Conservation (phyloP, 2,113 vertebrate genomes). For the Carollia perspicillata region DNA sequence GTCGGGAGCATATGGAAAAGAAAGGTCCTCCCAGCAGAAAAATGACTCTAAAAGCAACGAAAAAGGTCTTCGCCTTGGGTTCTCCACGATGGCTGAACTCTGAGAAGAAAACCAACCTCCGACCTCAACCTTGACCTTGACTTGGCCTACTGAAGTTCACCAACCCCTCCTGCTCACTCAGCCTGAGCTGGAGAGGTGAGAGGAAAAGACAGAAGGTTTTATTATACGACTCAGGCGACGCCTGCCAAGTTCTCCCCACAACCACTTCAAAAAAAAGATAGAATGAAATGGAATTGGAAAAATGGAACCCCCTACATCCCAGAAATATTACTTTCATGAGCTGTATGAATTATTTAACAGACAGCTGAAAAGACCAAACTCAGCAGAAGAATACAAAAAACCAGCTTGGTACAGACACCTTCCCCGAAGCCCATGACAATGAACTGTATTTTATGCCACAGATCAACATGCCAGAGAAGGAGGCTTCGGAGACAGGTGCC, state of each 20-base stretch:
- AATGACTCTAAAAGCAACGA: background rate
- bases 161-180: background rate
- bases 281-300: constrained; percentile 69
- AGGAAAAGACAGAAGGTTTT: constrained; percentile 47
- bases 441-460: constrained; percentile 81
- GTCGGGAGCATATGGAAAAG: background rate
- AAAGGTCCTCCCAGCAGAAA: background rate
- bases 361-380: constrained; percentile 79
- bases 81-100: background rate
- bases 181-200: constrained; percentile 30
- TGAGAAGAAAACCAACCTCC: background rate
- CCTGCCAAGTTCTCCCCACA: constrained; percentile 60
- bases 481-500: constrained; percentile 76
- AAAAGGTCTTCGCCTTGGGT: background rate
- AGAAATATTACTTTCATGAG: constrained; percentile 77
- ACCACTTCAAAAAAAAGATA: constrained; percentile 44
- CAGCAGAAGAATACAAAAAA: constrained; percentile 75
- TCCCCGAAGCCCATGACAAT: constrained; percentile 78
- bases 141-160: constrained; percentile 21
- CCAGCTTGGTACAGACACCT: constrained; percentile 66
- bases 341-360: constrained; percentile 81
- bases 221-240: constrained; percentile 30
- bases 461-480: constrained; percentile 78
- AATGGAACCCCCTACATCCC: constrained; percentile 67
- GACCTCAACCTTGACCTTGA: constrained; percentile 43